Base-by-base conservation (phyloP, 1,140 invertebrate species). In the Neotoxoptera formosana region DNA sequence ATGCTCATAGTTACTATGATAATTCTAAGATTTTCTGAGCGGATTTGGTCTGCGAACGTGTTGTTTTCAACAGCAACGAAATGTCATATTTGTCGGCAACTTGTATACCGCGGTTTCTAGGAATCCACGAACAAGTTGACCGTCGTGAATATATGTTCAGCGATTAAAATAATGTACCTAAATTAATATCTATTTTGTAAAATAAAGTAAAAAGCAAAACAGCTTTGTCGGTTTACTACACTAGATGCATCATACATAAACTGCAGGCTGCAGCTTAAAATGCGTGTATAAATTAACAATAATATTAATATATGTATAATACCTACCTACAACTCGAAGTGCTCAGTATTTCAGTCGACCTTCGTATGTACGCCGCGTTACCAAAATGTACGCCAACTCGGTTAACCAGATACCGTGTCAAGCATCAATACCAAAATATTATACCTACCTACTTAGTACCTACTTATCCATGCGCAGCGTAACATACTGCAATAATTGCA, bases 341-440 rank as follows among this genome's bases (percentile, higher is more conserved):
- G 9, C 83, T 11, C n/a, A 30, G 9, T 86, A 23, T 86, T 86
- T 47, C 23, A 87, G 47, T n/a, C 8, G 45, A 89, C 48, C 88
- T 89, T 89, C 88, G 34, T 89, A 56, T 14, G 34, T 87, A 76
- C 60, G 30, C 60, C 83, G 83, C 36, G 51, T 89, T 89, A 41
- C 45, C 88, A 53, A 89, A 89, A 89, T 25, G 23, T 25, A 36
- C 88, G 34, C 34, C 51, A 48, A 89, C 51, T 56, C 48, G 34
- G 51, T 36, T 89, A 53, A 56, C 34, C 88, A 56, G 48, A 56
- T 36, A 36, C 88, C 88, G 88, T 56, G 51, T 89, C 88, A 25
- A 56, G n/a, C 48, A 56, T 89, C 87, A 88, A 36, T 89, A 89
- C 56, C 51, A 51, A 89, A 53, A 89, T 89, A 45, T 41, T 41